Conservation (phyloP, 2,797 vertebrate genomes). For the Poecilia wingei region DNA sequence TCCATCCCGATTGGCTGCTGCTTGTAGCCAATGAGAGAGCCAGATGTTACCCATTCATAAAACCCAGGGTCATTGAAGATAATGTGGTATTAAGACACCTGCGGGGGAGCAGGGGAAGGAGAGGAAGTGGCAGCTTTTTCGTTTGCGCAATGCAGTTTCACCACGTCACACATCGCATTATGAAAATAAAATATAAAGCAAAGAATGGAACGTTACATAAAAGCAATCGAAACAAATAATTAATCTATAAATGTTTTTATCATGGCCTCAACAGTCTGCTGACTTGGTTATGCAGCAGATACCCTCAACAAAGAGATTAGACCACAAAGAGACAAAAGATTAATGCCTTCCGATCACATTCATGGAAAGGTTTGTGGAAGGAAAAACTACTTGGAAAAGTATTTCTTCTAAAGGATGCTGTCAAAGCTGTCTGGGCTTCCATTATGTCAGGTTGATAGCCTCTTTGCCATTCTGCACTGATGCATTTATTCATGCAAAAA, state of each 20-base stretch:
- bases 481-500: neutral
- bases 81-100: conserved; percentile 38
- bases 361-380: neutral
- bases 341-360: neutral
- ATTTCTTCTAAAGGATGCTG: neutral
- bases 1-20: conserved; percentile 59
- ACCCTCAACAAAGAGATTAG: neutral
- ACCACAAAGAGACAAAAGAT: neutral
- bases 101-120: neutral
- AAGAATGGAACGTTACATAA: neutral
- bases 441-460: neutral
- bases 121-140: neutral
- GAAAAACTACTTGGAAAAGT: neutral
- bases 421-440: neutral
- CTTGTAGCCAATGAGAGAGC: conserved; percentile 61
- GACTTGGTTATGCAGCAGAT: neutral
- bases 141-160: neutral
- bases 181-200: neutral
- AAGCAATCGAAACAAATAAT: neutral
- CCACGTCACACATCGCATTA: too few species aligned
- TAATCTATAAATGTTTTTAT: neutral
- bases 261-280: neutral
- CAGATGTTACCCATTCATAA: conserved; percentile 72
- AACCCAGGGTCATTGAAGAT: conserved; percentile 65
- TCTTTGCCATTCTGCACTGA: neutral